Evolutionary conservation across 2,888 invertebrate species (phyloP), one percentile per base, ranked within the genome.

Genomic region (Netelia virgata): DNA sequence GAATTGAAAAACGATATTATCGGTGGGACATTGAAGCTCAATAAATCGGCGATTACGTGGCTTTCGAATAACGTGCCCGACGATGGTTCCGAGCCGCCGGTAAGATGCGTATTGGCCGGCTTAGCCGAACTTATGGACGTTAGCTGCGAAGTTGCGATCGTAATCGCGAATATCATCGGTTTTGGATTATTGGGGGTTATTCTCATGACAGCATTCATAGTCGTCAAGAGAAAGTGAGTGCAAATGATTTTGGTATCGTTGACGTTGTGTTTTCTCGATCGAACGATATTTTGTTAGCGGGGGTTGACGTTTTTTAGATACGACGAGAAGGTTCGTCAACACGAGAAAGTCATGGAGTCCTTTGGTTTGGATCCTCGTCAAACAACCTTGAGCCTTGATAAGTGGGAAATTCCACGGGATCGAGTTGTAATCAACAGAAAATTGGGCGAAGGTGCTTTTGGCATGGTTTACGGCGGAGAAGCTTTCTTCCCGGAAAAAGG

Each of bases 391-490:
- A 95, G 95, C 14, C 94, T 97, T 53, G 98, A 98, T 92, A 97
- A 97, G 90, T 98, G 98, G 97, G 98, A 98, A 93, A 95, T 98
- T 68, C 96, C 97, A 0, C 95, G 98, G 75, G 97, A 97, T 89
- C 95, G 96, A 76, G 97, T 98, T 41, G 97, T 98, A 20, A 96
- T 98, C 86, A 98, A 97, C 94, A 95, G 98, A 20, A 97, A 96
- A 92, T 94, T 98, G 23, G 98, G 97, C 9, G 97, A 98, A 92
- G 98, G 98, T 16, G 98, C 98, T 0, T 98, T 98, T 93, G 98
- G 98, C 8, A 97, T 97, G 0, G 98, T 98, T 1, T 98, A 97
- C 93, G 97, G 97, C 50, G 98, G 98, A 0, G 98, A 98, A 94
- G 97, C 97, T 1, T 95, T 96, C 87, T 95, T 97, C 76, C 94